A percentile compares a stretch with the other conserved stretches of the same genome.
phyloP scores from a whole-genome alignment of 2,888 invertebrate species.

The Orgyia antiqua region DNA sequence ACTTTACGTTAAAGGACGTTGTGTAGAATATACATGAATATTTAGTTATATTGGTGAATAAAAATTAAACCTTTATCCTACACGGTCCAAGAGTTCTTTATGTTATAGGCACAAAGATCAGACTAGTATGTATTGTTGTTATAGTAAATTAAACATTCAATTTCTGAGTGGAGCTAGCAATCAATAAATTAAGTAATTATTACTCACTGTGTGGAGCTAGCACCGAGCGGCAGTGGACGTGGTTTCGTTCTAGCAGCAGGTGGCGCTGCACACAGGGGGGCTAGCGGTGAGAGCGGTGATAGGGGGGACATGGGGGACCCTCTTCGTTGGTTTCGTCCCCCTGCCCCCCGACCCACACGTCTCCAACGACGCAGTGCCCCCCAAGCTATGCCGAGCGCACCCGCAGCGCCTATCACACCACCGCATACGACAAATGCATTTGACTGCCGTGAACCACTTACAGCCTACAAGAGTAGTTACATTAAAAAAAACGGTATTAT shows the following conservation, averaged over 20 bases:
- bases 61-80: too few relatives aligned
- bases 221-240: conserved; percentile 17
- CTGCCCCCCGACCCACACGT: conserved; percentile 5
- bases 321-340: conserved; percentile 17
- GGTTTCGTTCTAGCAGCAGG: conserved; percentile 13
- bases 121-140: too few relatives aligned
- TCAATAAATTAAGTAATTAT: too few relatives aligned
- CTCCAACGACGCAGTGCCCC: conserved; percentile 39
- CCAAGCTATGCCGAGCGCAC: conserved; percentile 38
- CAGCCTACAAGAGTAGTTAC: too few relatives aligned
- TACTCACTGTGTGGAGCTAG: conserved; percentile 52
- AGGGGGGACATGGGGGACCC: conserved; percentile 29
- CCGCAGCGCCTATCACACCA: conserved; percentile 37
- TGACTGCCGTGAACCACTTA: conserved; percentile 22
- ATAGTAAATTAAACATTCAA: too few relatives aligned
- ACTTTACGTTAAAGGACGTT: too few relatives aligned
- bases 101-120: too few relatives aligned
- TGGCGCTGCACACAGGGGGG: conserved; percentile 20
- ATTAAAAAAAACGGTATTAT: too few relatives aligned
- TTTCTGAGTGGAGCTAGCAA: too few relatives aligned
- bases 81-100: too few relatives aligned
- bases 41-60: too few relatives aligned
- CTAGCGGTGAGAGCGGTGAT: conserved; percentile 7
- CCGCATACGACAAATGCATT: conserved; percentile 46
- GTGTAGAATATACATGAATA: too few relatives aligned